Evolutionary conservation across 37 sponge, comb jelly and placozoan genomes (phyloP).

Genomic region (Hexactinellida sp.): DNA sequence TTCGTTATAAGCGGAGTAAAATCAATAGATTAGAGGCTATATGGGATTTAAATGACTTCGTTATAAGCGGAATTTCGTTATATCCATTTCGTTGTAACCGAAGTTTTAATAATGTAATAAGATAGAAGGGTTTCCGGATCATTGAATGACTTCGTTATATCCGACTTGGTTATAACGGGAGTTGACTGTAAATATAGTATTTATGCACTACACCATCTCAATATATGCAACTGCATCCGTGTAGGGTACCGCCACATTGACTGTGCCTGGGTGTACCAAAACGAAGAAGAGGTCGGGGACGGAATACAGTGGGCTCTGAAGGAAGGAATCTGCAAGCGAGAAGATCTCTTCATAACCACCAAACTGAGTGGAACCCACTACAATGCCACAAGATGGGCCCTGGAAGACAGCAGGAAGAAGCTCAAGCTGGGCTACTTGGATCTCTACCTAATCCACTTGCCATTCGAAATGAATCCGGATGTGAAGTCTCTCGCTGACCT

Average conservation of each 20-base stretch:
- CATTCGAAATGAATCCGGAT: neutral
- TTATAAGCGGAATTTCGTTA: too few species aligned
- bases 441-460: conserved; percentile 43
- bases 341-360: conserved; percentile 72
- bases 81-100: too few species aligned
- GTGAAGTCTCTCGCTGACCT: neutral
- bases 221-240: too few species aligned
- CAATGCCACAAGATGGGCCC: conserved; percentile 15
- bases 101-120: too few species aligned
- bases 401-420: conserved; percentile 20
- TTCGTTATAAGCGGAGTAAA: too few species aligned
- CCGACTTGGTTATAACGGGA: neutral
- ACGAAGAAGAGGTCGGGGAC: conserved; percentile 69
- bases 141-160: neutral
- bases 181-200: neutral
- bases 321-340: conserved; percentile 63
- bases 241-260: conserved; percentile 71
- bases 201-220: too few species aligned
- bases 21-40: too few species aligned
- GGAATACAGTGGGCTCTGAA: conserved; percentile 63
- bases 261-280: conserved; percentile 75
- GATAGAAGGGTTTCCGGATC: too few species aligned
- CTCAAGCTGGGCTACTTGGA: conserved; percentile 39
- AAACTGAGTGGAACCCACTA: conserved; percentile 38
- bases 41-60: too few species aligned